Conservation (phyloP, 2,797 vertebrate species). For the Coluber constrictor region DNA sequence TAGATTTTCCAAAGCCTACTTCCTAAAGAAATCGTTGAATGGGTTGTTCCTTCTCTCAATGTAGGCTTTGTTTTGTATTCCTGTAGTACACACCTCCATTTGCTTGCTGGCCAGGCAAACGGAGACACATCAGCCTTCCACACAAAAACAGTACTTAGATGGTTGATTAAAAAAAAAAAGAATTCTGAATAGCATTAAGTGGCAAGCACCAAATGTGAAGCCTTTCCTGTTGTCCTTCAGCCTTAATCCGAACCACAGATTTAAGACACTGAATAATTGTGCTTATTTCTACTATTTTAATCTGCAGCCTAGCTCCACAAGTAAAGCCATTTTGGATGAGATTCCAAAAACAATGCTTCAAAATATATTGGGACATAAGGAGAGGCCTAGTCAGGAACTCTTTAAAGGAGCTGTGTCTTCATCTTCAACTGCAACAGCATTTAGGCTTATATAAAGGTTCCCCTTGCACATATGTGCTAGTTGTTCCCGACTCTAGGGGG, state of each 20-base stretch:
- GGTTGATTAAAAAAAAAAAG: background rate
- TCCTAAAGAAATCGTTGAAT: background rate
- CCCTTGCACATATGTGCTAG: too few species aligned
- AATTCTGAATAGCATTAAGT: background rate
- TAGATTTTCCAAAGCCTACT: conserved; percentile 32
- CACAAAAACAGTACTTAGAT: background rate
- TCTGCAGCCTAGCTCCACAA: background rate
- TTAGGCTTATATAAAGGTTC: too few species aligned
- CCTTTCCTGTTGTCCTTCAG: background rate
- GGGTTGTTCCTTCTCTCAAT: background rate
- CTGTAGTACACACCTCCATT: background rate
- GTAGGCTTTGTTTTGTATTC: conserved; percentile 8
- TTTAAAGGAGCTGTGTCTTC: background rate
- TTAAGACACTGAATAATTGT: background rate
- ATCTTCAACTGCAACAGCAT: background rate
- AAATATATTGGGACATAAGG: background rate
- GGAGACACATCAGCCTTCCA: background rate
- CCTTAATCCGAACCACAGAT: background rate
- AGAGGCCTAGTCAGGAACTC: background rate
- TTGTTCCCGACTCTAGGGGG: too few species aligned
- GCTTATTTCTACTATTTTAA: background rate
- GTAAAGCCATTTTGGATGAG: background rate
- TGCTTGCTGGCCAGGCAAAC: background rate
- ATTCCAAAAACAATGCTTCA: background rate
- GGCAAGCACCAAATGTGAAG: background rate